Base-by-base conservation (phyloP, 2,888 invertebrate species). In the Amphiduros pacificus region DNA sequence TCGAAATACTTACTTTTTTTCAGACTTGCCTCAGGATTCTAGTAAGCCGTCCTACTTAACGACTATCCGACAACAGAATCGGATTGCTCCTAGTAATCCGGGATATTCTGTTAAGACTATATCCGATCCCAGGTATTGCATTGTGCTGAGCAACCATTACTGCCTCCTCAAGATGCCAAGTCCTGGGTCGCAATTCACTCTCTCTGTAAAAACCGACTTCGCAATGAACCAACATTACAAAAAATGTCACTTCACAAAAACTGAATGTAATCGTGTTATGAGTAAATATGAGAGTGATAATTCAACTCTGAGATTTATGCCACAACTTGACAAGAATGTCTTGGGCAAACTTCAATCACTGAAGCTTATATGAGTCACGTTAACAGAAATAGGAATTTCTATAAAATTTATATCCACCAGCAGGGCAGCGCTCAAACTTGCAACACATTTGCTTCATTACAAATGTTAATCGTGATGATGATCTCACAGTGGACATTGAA, bases 161-260 rank as follows among this genome's bases (percentile, higher is more conserved):
- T 56, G 56, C 48, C 20, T 56, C n/a, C 22, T 48, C 22, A 26
- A 29, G 3, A 56, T 48, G 48, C 26, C 20, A 1, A n/a, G 20
- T 14, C n/a, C 41, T 26, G 41, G 41, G 11, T 27, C 28, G 20
- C 44, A 29, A 3, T 48, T 28, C 29, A 56, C 56, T 2, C 14
- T 56, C 9, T 44, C 44, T 14, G 56, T 56, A 2, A 9, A 20
- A 14, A 14, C 26, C 9, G 14, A 4, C n/a, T 20, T 56, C 9
- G 56, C 29, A 1, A 28, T 48, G 44, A 56, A 44, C 29, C 56
- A 56, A n/a, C 56, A 56, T n/a, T 56, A 56, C 56, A 44, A 28
- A 27, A 53, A 31, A 28, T 44, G 44, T n/a, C 44, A 44, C n/a
- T 44, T 44, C n/a, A 20, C 44, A 11, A 6, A n/a, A 5, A n/a